These are phyloP conservation scores for Luidia sarsii DNA, from an alignment of 53 echinoderm and acorn worm genomes.

Conservation along the genomic window DNA sequence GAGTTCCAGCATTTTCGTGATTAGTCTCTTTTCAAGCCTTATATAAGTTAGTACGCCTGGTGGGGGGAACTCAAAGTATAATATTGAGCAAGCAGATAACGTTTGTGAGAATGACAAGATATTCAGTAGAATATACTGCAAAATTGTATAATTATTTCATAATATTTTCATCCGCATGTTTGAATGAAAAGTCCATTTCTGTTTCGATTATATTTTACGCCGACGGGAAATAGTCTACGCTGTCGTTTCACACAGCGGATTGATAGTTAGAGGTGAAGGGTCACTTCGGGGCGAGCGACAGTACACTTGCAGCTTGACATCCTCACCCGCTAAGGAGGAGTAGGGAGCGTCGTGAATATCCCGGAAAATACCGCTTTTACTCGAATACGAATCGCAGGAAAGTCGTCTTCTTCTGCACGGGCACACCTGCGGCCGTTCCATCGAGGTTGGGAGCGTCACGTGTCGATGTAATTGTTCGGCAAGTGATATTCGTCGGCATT, in stretches of 20 bases:
- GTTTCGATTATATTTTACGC: not conserved
- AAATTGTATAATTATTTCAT: not conserved
- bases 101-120: no score
- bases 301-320: no score
- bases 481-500: conserved; percentile 5
- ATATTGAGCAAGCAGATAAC: no score
- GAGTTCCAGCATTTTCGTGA: not conserved
- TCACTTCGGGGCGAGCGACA: conserved; percentile 44
- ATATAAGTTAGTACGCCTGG: no score
- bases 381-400: conserved; percentile 6
- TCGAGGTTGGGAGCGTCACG: not conserved
- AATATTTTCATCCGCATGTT: not conserved
- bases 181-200: not conserved
- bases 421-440: not conserved
- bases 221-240: conserved; percentile 7
- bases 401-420: not conserved
- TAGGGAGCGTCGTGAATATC: conserved; percentile 1
- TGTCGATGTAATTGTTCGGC: conserved; percentile 24
- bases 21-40: not conserved
- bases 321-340: not conserved
- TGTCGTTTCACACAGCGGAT: conserved; percentile 21
- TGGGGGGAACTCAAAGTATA: no score
- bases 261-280: conserved; percentile 51
- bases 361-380: conserved; percentile 38
- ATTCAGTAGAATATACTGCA: no score